A percentile compares a stretch with the other conserved stretches of the same genome.
Conservation (phyloP, 1,140 invertebrate genomes). For the Coenobita brevimanus region DNA sequence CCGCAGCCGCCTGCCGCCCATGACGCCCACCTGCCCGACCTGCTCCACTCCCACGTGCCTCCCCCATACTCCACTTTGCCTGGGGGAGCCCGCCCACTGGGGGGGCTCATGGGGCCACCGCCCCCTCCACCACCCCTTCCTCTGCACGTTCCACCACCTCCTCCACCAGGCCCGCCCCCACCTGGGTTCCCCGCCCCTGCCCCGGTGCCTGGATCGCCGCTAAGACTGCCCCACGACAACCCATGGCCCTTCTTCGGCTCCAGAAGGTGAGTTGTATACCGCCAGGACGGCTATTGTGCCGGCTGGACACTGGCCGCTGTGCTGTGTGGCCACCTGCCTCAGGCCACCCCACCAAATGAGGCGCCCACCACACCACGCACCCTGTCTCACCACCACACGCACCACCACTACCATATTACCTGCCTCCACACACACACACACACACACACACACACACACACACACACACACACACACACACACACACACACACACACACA, state of each 20-base stretch:
- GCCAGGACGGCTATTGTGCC: neutral
- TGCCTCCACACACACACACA: no score
- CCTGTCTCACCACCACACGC: neutral
- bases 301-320: neutral
- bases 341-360: neutral
- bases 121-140: constrained; percentile 51
- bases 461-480: neutral
- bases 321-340: no score
- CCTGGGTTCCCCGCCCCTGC: constrained; percentile 36
- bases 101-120: constrained; percentile 53
- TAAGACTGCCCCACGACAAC: constrained; percentile 42
- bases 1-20: constrained; percentile 34
- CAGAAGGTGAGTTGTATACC: constrained; percentile 38
- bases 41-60: constrained; percentile 76
- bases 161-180: constrained; percentile 20
- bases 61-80: constrained; percentile 75
- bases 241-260: constrained; percentile 61
- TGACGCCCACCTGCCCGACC: constrained; percentile 74
- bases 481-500: no score
- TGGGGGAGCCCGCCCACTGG: constrained; percentile 53
- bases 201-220: constrained; percentile 47
- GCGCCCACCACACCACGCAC: neutral
- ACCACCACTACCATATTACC: neutral
- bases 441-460: neutral
- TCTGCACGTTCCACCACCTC: constrained; percentile 45